Conservation (phyloP, 2,113 vertebrate species). For the Mustela lutreola region DNA sequence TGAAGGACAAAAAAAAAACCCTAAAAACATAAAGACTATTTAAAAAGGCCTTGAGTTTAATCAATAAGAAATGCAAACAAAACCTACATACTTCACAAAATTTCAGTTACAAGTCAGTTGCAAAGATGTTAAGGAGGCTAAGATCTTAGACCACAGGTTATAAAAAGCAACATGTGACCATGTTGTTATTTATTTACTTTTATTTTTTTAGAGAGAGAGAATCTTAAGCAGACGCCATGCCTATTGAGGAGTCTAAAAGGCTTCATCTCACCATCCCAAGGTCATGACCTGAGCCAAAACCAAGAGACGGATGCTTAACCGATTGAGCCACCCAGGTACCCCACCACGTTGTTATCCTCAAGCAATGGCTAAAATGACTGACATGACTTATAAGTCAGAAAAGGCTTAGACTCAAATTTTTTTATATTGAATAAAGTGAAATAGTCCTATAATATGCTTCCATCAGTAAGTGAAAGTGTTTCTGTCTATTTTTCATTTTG, state of each 20-base stretch:
- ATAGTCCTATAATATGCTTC: background rate
- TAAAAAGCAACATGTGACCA: background rate
- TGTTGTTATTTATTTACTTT: background rate
- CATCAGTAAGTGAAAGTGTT: background rate
- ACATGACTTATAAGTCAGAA: constrained; percentile 23
- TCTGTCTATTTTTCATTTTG: background rate
- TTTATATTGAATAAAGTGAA: background rate
- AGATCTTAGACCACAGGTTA: background rate
- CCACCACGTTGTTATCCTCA: background rate
- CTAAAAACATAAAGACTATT: background rate
- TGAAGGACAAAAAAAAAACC: constrained; percentile 30
- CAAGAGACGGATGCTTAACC: background rate
- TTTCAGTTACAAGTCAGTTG: background rate
- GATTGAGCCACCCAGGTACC: background rate
- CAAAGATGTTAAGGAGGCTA: background rate
- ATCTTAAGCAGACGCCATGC: background rate
- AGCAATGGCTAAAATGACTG: background rate
- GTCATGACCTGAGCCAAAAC: background rate
- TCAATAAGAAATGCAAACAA: constrained; percentile 17
- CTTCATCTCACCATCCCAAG: background rate
- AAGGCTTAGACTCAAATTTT: background rate
- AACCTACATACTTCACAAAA: background rate
- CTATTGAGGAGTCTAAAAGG: background rate
- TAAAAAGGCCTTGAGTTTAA: background rate
- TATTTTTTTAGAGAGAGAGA: background rate